Evolutionary conservation across 2,888 invertebrate genomes (phyloP).

Genomic region (Ellobium chinense): DNA sequence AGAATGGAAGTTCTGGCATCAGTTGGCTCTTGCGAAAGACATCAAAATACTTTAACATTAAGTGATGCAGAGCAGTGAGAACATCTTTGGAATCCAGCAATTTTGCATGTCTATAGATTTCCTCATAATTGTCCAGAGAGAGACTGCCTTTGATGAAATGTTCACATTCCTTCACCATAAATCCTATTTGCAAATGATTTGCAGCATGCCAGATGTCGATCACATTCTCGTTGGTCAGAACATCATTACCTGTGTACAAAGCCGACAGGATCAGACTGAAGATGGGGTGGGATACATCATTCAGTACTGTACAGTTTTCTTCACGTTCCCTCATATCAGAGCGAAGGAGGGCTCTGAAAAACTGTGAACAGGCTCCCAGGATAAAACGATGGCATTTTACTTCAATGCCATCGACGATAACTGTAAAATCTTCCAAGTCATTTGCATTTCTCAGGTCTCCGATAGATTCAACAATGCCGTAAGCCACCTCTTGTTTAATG

Average conservation of each 20-base stretch:
- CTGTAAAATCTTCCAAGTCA: background rate
- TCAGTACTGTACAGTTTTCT: too few relatives aligned
- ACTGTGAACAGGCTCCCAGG: background rate
- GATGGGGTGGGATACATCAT: background rate
- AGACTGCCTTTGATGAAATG: background rate
- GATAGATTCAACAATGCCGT: background rate
- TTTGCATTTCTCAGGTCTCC: background rate
- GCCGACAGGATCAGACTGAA: constrained; percentile 3
- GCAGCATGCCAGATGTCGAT: background rate
- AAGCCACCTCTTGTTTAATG: too few relatives aligned
- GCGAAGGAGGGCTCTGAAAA: background rate
- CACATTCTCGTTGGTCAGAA: background rate
- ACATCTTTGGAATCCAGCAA: background rate
- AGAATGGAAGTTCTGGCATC: background rate
- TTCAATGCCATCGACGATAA: background rate
- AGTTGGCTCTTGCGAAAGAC: background rate
- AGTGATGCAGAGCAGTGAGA: background rate
- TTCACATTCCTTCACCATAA: background rate
- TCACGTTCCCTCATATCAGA: background rate
- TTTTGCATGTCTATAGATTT: background rate
- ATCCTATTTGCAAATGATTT: background rate
- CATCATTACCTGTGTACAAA: background rate
- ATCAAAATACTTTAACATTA: background rate
- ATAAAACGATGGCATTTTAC: background rate
- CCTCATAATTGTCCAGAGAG: background rate